A percentile compares a stretch with the other conserved stretches of the same genome.
Conservation (phyloP, 2,888 invertebrate species). For the Cephus sareptanus region DNA sequence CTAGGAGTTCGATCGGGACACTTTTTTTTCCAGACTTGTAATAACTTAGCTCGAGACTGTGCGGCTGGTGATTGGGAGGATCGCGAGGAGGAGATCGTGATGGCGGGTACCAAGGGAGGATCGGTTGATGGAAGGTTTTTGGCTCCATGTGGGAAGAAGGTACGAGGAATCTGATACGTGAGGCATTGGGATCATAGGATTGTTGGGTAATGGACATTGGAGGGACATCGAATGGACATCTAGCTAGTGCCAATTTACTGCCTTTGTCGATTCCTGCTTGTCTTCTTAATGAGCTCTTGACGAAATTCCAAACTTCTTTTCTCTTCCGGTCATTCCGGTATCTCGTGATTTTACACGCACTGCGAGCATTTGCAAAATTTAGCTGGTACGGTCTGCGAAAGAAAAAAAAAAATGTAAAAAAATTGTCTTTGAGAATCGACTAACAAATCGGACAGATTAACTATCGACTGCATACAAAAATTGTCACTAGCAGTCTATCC, state of each 20-base stretch:
- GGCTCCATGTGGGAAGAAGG: background rate
- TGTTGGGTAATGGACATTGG: background rate
- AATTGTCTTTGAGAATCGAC: background rate
- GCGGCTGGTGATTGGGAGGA: constrained; percentile 16
- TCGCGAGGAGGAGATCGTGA: background rate
- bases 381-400: background rate
- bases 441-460: background rate
- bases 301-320: background rate
- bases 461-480: background rate
- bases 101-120: background rate
- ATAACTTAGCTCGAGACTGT: constrained; percentile 29
- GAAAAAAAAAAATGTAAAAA: background rate
- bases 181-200: background rate
- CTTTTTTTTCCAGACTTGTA: constrained; percentile 29
- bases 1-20: constrained; percentile 33
- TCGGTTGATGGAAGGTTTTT: background rate
- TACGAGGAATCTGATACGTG: background rate
- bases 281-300: background rate
- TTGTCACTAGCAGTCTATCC: background rate
- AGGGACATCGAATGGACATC: background rate
- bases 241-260: background rate
- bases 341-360: too few species aligned
- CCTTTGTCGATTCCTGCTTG: background rate
- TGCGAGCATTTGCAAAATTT: background rate
- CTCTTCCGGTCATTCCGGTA: too few species aligned